A percentile compares a stretch with the other conserved stretches of the same genome.
Evolutionary conservation across 2,888 invertebrate species (phyloP).

Genomic region (Cerceris ruficornis): DNA sequence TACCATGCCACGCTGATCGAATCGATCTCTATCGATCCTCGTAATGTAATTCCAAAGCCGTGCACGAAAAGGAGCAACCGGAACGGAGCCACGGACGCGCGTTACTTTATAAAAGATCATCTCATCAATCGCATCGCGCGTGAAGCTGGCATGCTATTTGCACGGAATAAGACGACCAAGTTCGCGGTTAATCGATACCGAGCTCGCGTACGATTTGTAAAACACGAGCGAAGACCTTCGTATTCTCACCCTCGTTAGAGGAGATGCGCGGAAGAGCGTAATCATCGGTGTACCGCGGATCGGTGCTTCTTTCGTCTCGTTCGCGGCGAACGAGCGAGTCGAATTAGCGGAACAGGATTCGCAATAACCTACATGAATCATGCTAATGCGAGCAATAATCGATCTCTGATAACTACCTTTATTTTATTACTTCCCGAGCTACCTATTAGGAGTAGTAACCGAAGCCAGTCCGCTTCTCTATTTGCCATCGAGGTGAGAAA

Average conservation of each 20-base stretch:
- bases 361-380: conserved; percentile 33
- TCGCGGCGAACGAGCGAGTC: background rate
- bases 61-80: conserved; percentile 24
- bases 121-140: no score
- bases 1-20: conserved; percentile 34
- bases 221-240: no score
- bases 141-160: no score
- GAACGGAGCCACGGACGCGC: conserved; percentile 1
- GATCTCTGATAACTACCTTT: conserved; percentile 32
- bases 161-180: no score
- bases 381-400: conserved; percentile 38
- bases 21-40: conserved; percentile 41
- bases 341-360: background rate
- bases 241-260: no score
- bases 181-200: no score
- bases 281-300: background rate
- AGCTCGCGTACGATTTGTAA: no score
- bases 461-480: background rate
- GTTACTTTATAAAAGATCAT: background rate
- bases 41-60: conserved; percentile 46
- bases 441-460: background rate
- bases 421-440: conserved; percentile 24
- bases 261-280: background rate
- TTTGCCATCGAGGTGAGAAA: conserved; percentile 15
- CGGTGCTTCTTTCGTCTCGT: background rate